Base-by-base conservation (phyloP, 2,113 vertebrate genomes). In the Lichenostomus cassidix region DNA sequence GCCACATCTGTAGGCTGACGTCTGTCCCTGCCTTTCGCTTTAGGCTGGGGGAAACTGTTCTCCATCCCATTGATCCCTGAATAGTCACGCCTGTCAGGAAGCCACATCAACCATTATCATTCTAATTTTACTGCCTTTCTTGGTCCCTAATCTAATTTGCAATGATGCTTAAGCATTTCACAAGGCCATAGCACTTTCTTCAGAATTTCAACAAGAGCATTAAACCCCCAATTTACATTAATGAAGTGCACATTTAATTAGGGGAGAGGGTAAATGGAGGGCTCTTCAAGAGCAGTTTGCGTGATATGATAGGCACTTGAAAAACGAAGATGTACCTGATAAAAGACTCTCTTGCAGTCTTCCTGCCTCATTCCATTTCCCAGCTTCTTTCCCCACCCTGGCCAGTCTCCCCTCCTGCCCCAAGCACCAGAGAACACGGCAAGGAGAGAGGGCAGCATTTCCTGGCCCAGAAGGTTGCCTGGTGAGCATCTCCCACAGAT, bases 211-310 rank as follows among this genome's bases (percentile, higher is more conserved):
- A 99, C 99, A 99, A 99, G 99, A 99, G 99, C 98, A 99, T 99
- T 99, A 99, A 99, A 99, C 97, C 98, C 98, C 98, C 98, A 99
- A 99, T 99, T 99, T 99, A 99, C 99, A 99, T 99, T 99, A 99
- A 99, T 99, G 99, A 99, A 99, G 99, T 99, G 99, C 99, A 99
- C 99, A 99, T 99, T 99, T 99, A 99, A 99, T 99, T 99, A 99
- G 98, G 99, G 95, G 97, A 98, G 98, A 98, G 98, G 98, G 97
- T 98, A 98, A 98, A 98, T 97, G 98, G 97, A 98, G 98, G 98
- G 98, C 98, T 98, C 98, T 98, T 98, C 97, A 98, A 98, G 97
- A 98, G 97, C 97, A 98, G 98, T 98, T 97, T 98, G 96, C 60
- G 78, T 94, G 98, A 97, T 98, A 97, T 94, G 98, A 98, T 98